A percentile compares a stretch with the other conserved stretches of the same genome.
These are phyloP conservation scores for Solenopsis fugax DNA, from an alignment of 1,140 invertebrate genomes.

Conservation along the genomic window DNA sequence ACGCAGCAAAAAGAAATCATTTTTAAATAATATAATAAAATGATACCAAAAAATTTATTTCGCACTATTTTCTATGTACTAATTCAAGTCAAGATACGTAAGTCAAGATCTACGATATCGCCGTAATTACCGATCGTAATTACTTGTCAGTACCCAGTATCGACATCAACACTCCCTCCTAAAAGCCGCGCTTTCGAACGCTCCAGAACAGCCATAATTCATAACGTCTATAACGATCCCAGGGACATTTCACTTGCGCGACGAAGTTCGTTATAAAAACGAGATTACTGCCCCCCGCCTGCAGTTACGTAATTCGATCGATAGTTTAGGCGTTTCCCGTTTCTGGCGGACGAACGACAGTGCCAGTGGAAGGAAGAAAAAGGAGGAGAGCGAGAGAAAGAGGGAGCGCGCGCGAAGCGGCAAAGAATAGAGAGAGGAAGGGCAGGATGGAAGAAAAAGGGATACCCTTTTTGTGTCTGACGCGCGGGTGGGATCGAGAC, in stretches of 20 bases:
- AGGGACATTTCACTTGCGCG: conserved; percentile 65
- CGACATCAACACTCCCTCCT: neutral
- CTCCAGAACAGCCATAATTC: conserved; percentile 29
- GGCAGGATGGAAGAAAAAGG: conserved; percentile 24
- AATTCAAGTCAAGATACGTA: neutral
- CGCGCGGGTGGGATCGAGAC: conserved; percentile 47
- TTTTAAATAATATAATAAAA: neutral
- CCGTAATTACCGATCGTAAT: conserved; percentile 5
- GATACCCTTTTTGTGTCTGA: conserved; percentile 55
- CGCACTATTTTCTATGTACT: neutral
- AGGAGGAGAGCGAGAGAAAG: neutral
- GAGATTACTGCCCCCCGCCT: conserved; percentile 71
- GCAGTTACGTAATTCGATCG: conserved; percentile 77
- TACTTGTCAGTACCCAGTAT: conserved; percentile 17
- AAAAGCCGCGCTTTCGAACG: conserved; percentile 44
- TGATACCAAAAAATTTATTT: neutral
- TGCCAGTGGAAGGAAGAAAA: conserved; percentile 44
- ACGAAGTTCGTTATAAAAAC: conserved; percentile 76
- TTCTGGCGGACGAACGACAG: conserved; percentile 69
- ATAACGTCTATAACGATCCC: conserved; percentile 46
- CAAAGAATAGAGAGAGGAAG: conserved; percentile 22
- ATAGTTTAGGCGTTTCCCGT: conserved; percentile 76
- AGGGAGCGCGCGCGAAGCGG: neutral
- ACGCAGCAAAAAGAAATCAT: neutral
- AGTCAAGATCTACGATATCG: neutral